Conservation (phyloP, 2,113 vertebrate genomes). For the Amia ocellicauda region DNA sequence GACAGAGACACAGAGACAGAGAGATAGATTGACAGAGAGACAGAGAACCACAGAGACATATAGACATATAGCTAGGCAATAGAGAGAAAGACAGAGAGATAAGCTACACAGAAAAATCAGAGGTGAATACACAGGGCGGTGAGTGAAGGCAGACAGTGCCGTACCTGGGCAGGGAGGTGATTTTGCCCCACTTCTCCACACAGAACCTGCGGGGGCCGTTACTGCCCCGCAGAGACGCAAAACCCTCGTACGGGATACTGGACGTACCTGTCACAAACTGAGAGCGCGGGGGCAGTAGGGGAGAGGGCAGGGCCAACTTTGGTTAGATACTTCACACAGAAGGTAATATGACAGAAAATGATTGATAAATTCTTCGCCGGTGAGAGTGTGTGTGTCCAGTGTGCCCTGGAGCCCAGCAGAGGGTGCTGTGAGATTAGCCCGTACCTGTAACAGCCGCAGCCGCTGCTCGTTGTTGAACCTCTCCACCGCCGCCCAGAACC, state of each 20-base stretch:
- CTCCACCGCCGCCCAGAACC: conserved; percentile 98
- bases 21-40: background rate
- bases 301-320: background rate
- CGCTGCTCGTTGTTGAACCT: conserved; percentile 98
- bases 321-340: no score
- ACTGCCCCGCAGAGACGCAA: conserved; percentile 90
- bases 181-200: conserved; percentile 97
- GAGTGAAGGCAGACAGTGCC: background rate
- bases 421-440: conserved; percentile 8
- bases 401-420: conserved; percentile 35
- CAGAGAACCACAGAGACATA: background rate
- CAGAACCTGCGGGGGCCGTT: conserved; percentile 94
- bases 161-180: conserved; percentile 95
- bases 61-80: background rate
- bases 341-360: no score
- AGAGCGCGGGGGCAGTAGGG: no score
- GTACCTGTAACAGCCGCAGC: conserved; percentile 90
- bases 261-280: conserved; percentile 98
- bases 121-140: conserved; percentile 1
- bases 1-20: background rate
- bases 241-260: conserved; percentile 95
- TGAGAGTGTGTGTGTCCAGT: no score
- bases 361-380: no score
- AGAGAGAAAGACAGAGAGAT: background rate
- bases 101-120: conserved; percentile 14